Evolutionary conservation across 2,888 invertebrate genomes (phyloP).

Genomic region (Macrosiphum euphorbiae): DNA sequence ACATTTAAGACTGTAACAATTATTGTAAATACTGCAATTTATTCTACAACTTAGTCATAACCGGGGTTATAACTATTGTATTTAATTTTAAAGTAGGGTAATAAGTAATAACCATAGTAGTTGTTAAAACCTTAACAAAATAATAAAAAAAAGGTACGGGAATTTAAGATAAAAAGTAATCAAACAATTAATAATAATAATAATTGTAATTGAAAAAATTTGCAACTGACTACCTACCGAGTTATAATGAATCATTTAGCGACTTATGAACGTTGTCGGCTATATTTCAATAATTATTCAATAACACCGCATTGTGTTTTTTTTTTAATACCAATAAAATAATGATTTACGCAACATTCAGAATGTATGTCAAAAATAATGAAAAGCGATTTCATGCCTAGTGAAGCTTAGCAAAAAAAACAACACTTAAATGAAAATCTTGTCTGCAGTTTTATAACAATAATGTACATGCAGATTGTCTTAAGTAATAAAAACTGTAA

Average conservation of each 20-base stretch:
- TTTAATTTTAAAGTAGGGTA: background rate
- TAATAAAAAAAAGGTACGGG: background rate
- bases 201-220: background rate
- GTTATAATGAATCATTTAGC: background rate
- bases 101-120: background rate
- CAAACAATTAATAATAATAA: background rate
- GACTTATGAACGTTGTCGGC: background rate
- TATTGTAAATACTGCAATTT: background rate
- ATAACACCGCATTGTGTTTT: slow-evolving; percentile 25
- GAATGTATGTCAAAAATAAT: slow-evolving; percentile 58
- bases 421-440: slow-evolving; percentile 4
- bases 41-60: background rate
- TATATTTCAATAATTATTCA: slow-evolving; percentile 42
- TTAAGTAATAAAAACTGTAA: slow-evolving; percentile 8
- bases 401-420: slow-evolving; percentile 54
- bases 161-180: slow-evolving; percentile 9
- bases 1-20: background rate
- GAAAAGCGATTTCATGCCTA: slow-evolving; percentile 61
- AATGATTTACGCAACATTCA: slow-evolving; percentile 49
- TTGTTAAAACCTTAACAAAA: background rate
- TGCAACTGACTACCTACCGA: background rate
- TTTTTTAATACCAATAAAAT: slow-evolving; percentile 40
- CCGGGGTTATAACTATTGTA: background rate
- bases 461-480: background rate
- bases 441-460: background rate